Percentiles rank a stretch among this genome's conserved stretches.
These are phyloP conservation scores for Margaritifera margaritifera DNA, from an alignment of 2,888 invertebrate species.

Conservation along the genomic window DNA sequence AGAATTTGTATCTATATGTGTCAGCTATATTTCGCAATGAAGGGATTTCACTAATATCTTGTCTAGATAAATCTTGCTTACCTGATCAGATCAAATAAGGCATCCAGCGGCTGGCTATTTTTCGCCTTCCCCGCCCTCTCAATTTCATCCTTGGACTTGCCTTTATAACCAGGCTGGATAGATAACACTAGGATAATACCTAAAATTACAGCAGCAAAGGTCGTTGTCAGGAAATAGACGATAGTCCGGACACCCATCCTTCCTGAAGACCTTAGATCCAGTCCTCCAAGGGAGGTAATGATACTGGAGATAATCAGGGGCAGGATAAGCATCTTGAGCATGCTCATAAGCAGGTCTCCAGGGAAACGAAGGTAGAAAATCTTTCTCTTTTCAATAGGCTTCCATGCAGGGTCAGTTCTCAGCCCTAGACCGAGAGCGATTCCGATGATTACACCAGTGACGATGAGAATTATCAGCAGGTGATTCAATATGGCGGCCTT, in stretches of 20 bases:
- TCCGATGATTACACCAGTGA: constrained; percentile 75
- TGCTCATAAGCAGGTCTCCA: constrained; percentile 80
- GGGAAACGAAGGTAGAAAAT: constrained; percentile 79
- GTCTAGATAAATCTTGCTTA: constrained; percentile 4
- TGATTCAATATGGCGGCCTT: constrained; percentile 57
- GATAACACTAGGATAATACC: constrained; percentile 90
- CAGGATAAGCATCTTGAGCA: constrained; percentile 81
- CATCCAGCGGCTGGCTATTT: constrained; percentile 34
- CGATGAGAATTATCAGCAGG: constrained; percentile 77
- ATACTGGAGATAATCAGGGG: constrained; percentile 80
- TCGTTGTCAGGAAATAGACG: constrained; percentile 91
- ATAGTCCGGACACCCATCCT: constrained; percentile 89
- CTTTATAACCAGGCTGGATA: constrained; percentile 82
- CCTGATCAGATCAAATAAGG: constrained; percentile 52
- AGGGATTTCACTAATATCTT: too few species aligned
- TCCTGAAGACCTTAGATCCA: constrained; percentile 87
- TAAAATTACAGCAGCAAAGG: constrained; percentile 90
- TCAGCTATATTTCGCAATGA: too few species aligned
- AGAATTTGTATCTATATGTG: too few species aligned
- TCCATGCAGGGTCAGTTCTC: constrained; percentile 74
- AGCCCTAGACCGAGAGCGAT: constrained; percentile 75
- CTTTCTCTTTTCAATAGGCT: constrained; percentile 79
- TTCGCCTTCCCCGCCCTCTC: constrained; percentile 21
- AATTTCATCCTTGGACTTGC: constrained; percentile 15
- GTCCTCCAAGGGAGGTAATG: constrained; percentile 83